Evolutionary conservation across 2,113 vertebrate species (phyloP).

Genomic region (Coracopsis vasa): DNA sequence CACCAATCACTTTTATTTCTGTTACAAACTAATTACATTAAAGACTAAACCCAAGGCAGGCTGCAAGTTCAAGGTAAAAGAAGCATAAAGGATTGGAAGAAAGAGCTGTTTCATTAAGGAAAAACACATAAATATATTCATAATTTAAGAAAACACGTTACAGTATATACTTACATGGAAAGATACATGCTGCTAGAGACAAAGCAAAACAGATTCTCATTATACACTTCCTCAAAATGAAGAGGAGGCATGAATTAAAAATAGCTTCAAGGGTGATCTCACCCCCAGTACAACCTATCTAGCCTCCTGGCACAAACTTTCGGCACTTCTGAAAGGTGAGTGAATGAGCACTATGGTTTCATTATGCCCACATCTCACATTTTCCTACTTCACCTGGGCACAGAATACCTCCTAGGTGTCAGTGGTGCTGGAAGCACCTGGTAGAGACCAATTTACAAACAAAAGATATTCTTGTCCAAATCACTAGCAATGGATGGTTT

Average conservation of each 20-base stretch:
- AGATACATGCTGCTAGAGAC: not conserved
- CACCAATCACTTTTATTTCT: conserved; percentile 58
- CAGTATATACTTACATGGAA: not conserved
- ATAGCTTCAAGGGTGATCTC: not conserved
- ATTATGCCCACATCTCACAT: not conserved
- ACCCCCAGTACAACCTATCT: too few relatives aligned
- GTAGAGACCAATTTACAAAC: not conserved
- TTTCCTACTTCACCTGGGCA: not conserved
- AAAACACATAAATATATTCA: not conserved
- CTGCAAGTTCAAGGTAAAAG: conserved; percentile 19
- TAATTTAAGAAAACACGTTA: not conserved
- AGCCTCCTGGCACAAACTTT: not conserved
- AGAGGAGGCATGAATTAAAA: not conserved
- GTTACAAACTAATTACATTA: conserved; percentile 52
- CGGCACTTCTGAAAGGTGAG: not conserved
- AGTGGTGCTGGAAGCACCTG: not conserved
- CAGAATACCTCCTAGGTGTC: not conserved
- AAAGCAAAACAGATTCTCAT: not conserved
- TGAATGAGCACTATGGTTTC: not conserved
- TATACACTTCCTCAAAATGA: not conserved
- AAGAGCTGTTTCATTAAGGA: not conserved
- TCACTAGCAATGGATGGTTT: fast-evolving
- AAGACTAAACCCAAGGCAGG: conserved; percentile 22
- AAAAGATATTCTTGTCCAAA: not conserved
- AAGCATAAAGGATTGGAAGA: not conserved